Evolutionary conservation across 2,888 invertebrate genomes (phyloP).

Genomic region (Lasioglossum lativentre): DNA sequence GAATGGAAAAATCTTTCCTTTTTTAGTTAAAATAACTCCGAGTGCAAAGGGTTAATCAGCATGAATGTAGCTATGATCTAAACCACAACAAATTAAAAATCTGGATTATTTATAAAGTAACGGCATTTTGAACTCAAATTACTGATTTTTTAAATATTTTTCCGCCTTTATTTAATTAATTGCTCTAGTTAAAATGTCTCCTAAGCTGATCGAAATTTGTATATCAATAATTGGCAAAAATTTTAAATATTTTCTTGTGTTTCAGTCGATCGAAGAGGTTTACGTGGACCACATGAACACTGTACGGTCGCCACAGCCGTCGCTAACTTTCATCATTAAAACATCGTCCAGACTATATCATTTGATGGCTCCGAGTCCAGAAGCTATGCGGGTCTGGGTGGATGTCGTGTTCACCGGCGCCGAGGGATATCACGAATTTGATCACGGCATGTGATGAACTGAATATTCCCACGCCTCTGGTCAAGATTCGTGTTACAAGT

Average conservation of each 20-base stretch:
- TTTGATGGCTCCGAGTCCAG: conserved; percentile 96
- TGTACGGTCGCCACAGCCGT: conserved; percentile 95
- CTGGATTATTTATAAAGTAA: no score
- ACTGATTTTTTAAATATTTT: no score
- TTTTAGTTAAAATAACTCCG: no score
- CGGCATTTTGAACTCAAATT: no score
- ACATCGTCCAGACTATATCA: conserved; percentile 95
- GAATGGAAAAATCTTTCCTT: no score
- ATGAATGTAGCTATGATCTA: no score
- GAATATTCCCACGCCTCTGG: conserved; percentile 28
- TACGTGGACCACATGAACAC: conserved; percentile 97
- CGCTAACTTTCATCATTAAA: conserved; percentile 97
- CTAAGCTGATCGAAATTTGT: neutral
- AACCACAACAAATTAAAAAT: no score
- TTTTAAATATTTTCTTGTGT: conserved; percentile 23
- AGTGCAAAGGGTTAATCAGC: no score
- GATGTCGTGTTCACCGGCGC: conserved; percentile 97
- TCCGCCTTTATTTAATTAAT: no score
- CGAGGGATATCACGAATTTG: conserved; percentile 93
- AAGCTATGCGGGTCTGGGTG: conserved; percentile 98
- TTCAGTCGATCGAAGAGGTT: conserved; percentile 97
- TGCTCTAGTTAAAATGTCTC: neutral
- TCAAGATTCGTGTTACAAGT: conserved; percentile 28
- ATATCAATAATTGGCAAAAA: neutral
- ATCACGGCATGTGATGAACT: conserved; percentile 80